Evolutionary conservation across 1,140 invertebrate species (phyloP).

Genomic region (Cyphomyrmex costatus): DNA sequence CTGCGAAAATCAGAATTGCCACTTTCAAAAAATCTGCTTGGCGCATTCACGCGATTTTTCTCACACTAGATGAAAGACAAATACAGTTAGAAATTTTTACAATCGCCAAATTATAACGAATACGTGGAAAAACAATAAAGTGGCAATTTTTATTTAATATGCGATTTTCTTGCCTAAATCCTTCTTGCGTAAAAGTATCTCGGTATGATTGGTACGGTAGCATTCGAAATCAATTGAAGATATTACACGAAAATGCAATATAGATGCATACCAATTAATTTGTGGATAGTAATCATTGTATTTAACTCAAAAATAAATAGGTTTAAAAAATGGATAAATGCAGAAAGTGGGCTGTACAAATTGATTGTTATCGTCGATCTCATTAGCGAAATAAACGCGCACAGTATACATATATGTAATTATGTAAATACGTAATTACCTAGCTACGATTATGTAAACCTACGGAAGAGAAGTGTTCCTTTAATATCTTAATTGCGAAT

Average conservation of each 20-base stretch:
- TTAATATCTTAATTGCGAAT: conserved; percentile 74
- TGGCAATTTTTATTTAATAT: background rate
- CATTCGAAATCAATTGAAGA: background rate
- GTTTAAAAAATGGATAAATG: conserved; percentile 40
- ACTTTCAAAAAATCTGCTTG: conserved; percentile 10
- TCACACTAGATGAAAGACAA: background rate
- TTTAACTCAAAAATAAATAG: conserved; percentile 32
- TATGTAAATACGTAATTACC: conserved; percentile 75
- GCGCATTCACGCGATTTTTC: conserved; percentile 9
- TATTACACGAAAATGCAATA: background rate
- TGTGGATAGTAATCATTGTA: background rate
- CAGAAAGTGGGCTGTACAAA: conserved; percentile 35
- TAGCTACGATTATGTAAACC: conserved; percentile 67
- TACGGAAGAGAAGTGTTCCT: conserved; percentile 35
- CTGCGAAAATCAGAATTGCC: conserved; percentile 2
- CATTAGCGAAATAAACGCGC: conserved; percentile 59
- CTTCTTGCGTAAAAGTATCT: background rate
- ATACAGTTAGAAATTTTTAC: background rate
- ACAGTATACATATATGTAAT: conserved; percentile 65
- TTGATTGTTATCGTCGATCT: conserved; percentile 75
- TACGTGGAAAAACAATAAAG: background rate
- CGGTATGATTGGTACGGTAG: background rate
- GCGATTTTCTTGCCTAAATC: background rate
- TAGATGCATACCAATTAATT: background rate
- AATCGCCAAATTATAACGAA: background rate